Conservation (phyloP, 2,113 vertebrate species). For the Cochlearius cochlearius region DNA sequence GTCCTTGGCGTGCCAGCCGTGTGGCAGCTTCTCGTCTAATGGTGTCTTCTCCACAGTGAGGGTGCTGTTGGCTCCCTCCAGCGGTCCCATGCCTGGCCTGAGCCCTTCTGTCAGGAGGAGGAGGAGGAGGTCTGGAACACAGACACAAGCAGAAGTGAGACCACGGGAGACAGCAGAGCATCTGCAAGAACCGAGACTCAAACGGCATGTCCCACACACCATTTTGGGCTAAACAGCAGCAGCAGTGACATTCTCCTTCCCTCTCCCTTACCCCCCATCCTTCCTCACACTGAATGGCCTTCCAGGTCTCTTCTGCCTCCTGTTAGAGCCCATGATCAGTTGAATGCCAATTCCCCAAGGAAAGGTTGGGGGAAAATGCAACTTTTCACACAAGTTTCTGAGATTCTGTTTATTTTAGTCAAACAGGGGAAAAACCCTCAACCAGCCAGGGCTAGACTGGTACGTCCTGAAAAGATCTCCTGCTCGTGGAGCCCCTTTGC, state of each 20-base stretch:
- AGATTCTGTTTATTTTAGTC: background rate
- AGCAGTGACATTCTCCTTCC: background rate
- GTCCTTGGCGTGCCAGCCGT: constrained; percentile 45
- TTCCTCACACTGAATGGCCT: background rate
- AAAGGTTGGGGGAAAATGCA: background rate
- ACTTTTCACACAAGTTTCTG: background rate
- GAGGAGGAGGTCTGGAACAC: constrained; percentile 7
- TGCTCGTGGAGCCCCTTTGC: background rate
- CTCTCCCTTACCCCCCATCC: background rate
- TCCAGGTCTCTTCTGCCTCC: background rate
- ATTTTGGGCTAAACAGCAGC: background rate
- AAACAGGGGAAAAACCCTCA: background rate
- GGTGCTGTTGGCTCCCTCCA: constrained; percentile 77
- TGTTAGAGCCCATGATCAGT: background rate
- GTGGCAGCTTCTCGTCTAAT: constrained; percentile 24
- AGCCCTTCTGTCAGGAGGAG: background rate
- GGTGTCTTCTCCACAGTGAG: constrained; percentile 64
- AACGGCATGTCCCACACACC: background rate
- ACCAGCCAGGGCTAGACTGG: background rate
- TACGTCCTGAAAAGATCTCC: background rate
- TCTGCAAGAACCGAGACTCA: background rate
- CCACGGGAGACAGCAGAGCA: background rate
- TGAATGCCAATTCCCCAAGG: background rate
- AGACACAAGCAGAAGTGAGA: background rate
- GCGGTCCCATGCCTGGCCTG: constrained; percentile 72